These are phyloP conservation scores for Chaetophractus vellerosus DNA, from an alignment of 2,797 vertebrate species.

Conservation along the genomic window DNA sequence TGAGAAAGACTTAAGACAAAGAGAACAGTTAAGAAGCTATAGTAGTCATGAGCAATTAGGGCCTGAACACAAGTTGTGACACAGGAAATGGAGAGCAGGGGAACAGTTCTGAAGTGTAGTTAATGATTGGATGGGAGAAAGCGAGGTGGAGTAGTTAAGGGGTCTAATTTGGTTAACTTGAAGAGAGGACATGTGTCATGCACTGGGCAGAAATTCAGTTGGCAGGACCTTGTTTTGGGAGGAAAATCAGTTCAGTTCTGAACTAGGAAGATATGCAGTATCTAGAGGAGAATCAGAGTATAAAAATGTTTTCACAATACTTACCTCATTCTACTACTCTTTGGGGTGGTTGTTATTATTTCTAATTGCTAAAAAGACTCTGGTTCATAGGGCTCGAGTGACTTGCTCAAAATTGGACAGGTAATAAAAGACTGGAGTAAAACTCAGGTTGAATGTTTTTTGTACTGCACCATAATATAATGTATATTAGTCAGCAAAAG, in stretches of 20 bases:
- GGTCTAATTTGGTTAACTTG: not conserved
- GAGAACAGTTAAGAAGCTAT: not conserved
- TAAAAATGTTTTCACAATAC: not conserved
- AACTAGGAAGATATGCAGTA: not conserved
- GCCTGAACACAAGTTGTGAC: not conserved
- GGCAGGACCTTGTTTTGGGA: not conserved
- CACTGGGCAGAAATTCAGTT: not conserved
- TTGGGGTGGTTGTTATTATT: not conserved
- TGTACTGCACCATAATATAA: not conserved
- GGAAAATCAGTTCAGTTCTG: not conserved
- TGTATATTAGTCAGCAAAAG: too few species aligned
- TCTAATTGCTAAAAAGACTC: not conserved
- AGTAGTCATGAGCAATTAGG: not conserved
- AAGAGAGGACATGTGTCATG: not conserved
- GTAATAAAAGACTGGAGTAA: not conserved
- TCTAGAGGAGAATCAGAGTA: not conserved
- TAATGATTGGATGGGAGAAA: not conserved
- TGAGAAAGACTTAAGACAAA: not conserved
- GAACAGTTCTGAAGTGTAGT: not conserved
- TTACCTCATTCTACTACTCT: not conserved
- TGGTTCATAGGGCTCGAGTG: not conserved
- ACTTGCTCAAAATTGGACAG: conserved; percentile 24
- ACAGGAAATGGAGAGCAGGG: rapidly evolving
- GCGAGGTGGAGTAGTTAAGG: not conserved
- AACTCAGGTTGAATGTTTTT: not conserved